Conservation (phyloP, 2,888 invertebrate genomes). For the Morinoia aosen region DNA sequence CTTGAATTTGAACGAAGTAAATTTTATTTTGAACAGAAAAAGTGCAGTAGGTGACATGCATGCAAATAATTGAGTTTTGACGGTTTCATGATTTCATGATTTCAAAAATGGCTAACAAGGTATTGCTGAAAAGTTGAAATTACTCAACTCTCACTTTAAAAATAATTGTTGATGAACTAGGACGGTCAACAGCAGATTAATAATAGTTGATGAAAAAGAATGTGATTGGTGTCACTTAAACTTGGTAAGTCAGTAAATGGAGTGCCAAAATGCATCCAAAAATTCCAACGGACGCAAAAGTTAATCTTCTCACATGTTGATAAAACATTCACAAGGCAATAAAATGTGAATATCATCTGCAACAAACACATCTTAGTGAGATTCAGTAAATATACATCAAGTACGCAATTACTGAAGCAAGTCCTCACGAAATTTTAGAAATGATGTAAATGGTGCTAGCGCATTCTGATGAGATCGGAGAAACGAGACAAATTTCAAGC, state of each 20-base stretch:
- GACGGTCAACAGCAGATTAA: background rate
- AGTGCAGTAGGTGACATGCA: background rate
- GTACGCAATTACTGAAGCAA: background rate
- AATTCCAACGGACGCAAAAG: background rate
- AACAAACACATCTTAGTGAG: too few species aligned
- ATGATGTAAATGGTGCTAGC: background rate
- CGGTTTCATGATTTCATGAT: background rate
- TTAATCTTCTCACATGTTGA: background rate
- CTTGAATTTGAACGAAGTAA: background rate
- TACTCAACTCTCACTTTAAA: background rate
- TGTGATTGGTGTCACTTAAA: background rate
- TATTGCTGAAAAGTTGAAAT: background rate
- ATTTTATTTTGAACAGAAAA: background rate
- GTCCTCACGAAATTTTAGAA: background rate
- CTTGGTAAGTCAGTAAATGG: background rate
- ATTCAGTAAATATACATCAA: too few species aligned
- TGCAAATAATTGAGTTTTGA: background rate
- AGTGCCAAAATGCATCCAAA: background rate
- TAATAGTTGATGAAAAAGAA: background rate
- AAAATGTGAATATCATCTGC: too few species aligned
- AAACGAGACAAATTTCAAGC: background rate
- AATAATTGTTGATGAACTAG: background rate
- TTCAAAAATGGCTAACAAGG: too few species aligned
- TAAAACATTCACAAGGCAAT: background rate
- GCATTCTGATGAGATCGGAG: background rate